Evolutionary conservation across 2,113 vertebrate species (phyloP).

Genomic region (Serinus canaria): DNA sequence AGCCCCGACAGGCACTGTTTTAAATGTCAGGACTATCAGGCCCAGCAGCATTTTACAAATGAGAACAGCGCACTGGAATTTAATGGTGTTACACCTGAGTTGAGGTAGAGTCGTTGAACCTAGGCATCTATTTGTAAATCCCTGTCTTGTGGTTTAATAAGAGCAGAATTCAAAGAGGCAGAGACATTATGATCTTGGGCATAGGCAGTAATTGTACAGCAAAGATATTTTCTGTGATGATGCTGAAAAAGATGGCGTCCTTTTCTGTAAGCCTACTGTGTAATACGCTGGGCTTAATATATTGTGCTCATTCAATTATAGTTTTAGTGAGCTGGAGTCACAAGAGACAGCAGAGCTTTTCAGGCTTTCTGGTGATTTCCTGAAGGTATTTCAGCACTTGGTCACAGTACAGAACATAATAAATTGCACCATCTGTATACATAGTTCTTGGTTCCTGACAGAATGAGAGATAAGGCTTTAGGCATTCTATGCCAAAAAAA

Average conservation of each 20-base stretch:
- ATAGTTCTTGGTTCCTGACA: conserved; percentile 49
- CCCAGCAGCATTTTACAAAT: not conserved
- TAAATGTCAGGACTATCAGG: not conserved
- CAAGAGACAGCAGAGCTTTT: conserved; percentile 50
- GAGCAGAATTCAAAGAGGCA: not conserved
- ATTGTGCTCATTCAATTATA: conserved; percentile 53
- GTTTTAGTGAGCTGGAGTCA: conserved; percentile 51
- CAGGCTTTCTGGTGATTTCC: conserved; percentile 60
- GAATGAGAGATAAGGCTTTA: conserved; percentile 59
- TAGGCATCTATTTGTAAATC: not conserved
- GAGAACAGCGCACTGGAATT: not conserved
- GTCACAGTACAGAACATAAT: conserved; percentile 45
- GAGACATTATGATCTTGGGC: not conserved
- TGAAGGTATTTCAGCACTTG: conserved; percentile 66
- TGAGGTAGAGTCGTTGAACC: not conserved
- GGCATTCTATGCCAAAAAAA: conserved; percentile 41
- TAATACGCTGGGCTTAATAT: conserved; percentile 30
- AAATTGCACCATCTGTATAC: conserved; percentile 40
- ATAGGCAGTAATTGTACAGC: not conserved
- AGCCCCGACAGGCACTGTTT: not conserved
- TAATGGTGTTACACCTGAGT: not conserved
- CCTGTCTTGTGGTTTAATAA: not conserved
- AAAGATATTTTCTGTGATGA: not conserved
- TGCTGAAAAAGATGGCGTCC: not conserved
- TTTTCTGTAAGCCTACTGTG: conserved; percentile 2